phyloP scores from a whole-genome alignment of 2,113 vertebrate genomes.

The Excalfactoria chinensis region DNA sequence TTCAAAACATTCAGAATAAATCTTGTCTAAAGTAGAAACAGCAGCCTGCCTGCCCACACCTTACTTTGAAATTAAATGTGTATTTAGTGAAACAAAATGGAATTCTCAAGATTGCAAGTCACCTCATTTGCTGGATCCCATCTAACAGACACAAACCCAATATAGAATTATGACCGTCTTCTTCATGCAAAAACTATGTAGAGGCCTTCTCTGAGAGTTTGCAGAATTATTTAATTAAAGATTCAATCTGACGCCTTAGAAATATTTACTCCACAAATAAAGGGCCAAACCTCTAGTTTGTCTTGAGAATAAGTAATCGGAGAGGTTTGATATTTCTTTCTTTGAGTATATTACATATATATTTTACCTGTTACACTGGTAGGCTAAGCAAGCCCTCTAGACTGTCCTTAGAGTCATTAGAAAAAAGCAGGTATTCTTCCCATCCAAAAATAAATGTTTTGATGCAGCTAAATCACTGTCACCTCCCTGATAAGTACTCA shows the following conservation, averaged over 20 bases:
- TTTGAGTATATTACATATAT: not conserved
- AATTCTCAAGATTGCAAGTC: not conserved
- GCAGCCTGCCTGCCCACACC: not conserved
- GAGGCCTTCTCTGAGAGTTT: not conserved
- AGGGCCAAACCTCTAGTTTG: not conserved
- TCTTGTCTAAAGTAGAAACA: not conserved
- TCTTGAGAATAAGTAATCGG: not conserved
- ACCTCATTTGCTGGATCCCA: not conserved
- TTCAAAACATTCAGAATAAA: not conserved
- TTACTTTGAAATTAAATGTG: not conserved
- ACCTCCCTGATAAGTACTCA: not conserved
- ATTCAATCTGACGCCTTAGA: not conserved
- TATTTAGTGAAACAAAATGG: not conserved
- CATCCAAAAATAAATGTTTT: not conserved
- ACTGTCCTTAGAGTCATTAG: not conserved
- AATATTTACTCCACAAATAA: not conserved
- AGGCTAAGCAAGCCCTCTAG: not conserved
- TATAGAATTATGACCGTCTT: not conserved
- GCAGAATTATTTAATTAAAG: not conserved
- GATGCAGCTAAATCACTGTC: not conserved
- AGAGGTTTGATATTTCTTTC: not conserved
- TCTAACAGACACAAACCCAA: not conserved
- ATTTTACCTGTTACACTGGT: not conserved
- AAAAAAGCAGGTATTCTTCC: not conserved
- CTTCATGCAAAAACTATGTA: not conserved